phyloP scores from a whole-genome alignment of 2,888 invertebrate genomes.

The Drosophila anceps region DNA sequence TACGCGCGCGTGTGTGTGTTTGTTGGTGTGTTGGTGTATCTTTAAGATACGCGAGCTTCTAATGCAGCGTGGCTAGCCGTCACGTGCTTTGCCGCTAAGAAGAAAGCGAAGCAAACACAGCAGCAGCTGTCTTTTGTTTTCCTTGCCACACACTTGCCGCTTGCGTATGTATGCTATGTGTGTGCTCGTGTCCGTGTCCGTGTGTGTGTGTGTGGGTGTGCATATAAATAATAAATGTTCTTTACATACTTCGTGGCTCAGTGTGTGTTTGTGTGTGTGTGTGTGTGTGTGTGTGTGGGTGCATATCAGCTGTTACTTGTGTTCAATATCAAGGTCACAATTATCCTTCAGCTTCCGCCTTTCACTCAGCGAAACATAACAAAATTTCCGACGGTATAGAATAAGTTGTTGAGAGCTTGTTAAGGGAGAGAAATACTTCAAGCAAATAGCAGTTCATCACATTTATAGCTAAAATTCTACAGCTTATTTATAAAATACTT shows the following conservation, averaged over 20 bases:
- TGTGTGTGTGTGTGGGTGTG: conserved; percentile 36
- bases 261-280: conserved; percentile 43
- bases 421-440: not conserved
- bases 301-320: conserved; percentile 70
- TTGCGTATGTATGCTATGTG: conserved; percentile 25
- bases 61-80: conserved; percentile 31
- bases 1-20: conserved; percentile 31
- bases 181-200: too few relatives aligned
- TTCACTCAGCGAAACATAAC: not conserved
- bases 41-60: conserved; percentile 68
- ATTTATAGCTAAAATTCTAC: too few relatives aligned
- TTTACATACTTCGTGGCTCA: conserved; percentile 36
- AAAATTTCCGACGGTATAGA: conserved; percentile 24
- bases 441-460: not conserved
- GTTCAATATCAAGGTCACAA: conserved; percentile 76
- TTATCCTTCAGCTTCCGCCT: conserved; percentile 26
- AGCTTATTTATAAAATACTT: not conserved
- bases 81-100: conserved; percentile 58
- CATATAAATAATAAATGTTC: conserved; percentile 77
- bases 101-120: conserved; percentile 55
- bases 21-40: conserved; percentile 44
- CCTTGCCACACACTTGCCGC: conserved; percentile 31
- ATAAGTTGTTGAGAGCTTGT: too few relatives aligned
- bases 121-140: conserved; percentile 74
- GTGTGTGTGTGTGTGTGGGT: conserved; percentile 38